Conservation (phyloP, 1,140 invertebrate genomes). For the Oscheius sp. region DNA sequence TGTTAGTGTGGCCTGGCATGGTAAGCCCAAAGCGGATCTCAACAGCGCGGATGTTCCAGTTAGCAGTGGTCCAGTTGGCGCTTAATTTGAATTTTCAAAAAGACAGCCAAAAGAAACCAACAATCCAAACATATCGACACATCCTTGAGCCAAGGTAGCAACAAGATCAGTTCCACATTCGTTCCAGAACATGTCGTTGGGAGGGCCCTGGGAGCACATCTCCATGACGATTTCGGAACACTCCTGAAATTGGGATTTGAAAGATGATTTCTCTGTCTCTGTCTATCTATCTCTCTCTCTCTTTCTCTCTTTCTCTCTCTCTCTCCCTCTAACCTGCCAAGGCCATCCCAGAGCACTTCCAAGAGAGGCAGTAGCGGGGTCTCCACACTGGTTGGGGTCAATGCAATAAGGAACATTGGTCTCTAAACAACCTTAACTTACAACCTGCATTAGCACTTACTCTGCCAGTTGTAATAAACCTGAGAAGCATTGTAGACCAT, state of each 20-base stretch:
- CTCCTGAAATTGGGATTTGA: conserved; percentile 56
- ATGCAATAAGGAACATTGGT: conserved; percentile 19
- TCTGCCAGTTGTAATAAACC: background rate
- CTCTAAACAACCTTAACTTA: conserved; percentile 71
- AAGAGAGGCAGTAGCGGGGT: conserved; percentile 60
- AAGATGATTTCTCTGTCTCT: too few species aligned
- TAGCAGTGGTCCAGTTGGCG: conserved; percentile 70
- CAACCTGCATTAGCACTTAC: background rate
- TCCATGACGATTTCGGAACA: conserved; percentile 96
- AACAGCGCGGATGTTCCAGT: conserved; percentile 70
- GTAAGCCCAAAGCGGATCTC: conserved; percentile 77
- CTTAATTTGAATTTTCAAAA: conserved; percentile 66
- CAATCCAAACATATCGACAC: conserved; percentile 73
- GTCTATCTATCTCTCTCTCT: too few species aligned
- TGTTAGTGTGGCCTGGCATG: conserved; percentile 74
- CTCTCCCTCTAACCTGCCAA: conserved; percentile 70
- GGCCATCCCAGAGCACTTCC: conserved; percentile 74
- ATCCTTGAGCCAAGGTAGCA: conserved; percentile 73
- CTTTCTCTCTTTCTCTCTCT: too few species aligned
- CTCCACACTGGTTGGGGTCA: conserved; percentile 35
- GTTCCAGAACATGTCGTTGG: conserved; percentile 51
- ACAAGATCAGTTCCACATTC: conserved; percentile 65
- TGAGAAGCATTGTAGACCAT: background rate
- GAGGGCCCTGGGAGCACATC: conserved; percentile 73
- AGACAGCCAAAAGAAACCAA: conserved; percentile 50